Base-by-base conservation (phyloP, 2,888 invertebrate species). In the Eilema depressum region DNA sequence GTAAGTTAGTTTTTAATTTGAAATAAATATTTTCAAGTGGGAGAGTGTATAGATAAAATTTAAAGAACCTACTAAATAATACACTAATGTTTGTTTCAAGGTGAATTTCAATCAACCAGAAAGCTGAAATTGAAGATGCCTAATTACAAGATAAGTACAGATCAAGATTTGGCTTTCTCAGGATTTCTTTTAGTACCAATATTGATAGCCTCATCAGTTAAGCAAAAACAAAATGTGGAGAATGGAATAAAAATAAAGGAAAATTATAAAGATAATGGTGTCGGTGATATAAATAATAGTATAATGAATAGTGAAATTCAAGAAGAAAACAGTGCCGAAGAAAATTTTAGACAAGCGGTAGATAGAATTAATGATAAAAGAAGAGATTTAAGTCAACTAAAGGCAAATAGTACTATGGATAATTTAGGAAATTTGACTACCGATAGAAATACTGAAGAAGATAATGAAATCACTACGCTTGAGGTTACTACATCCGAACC, bases 341-440 rank as follows among this genome's bases (percentile, higher is more conserved):
- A 83, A 2, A 75, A 65, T 71, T 82, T 86, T 63, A 81, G 85
- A 71, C 85, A 86, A 67, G 79, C 83, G 1, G 61, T 86, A 8
- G 81, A 85, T 11, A 81, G 83, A 81, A 85, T 83, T 25, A 77
- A 62, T 64, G n/a, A n/a, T 30, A n/a, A 2, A 2, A 69, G 73
- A 63, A 73, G 23, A 25, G 60, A 68, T 10, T 53, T 37, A 0
- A 63, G 3, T 0, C 59, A 65, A 64, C 63, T 59, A 0, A 61
- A 61, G 25, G 25, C n/a, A 53, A 73, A 65, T 66, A 59, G 74
- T 0, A 68, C 64, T 60, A 0, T 25, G 0, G 61, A 59, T n/a
- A 25, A 41, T 26, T 57, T 0, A 14, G 11, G 63, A 14, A 26
- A 30, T 17, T 17, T 23, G 0, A 41, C 53, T 23, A 57, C 41